Evolutionary conservation across 2,888 invertebrate genomes (phyloP), one percentile per base, ranked within the genome.

Genomic region (Dolichopus griseipennis): DNA sequence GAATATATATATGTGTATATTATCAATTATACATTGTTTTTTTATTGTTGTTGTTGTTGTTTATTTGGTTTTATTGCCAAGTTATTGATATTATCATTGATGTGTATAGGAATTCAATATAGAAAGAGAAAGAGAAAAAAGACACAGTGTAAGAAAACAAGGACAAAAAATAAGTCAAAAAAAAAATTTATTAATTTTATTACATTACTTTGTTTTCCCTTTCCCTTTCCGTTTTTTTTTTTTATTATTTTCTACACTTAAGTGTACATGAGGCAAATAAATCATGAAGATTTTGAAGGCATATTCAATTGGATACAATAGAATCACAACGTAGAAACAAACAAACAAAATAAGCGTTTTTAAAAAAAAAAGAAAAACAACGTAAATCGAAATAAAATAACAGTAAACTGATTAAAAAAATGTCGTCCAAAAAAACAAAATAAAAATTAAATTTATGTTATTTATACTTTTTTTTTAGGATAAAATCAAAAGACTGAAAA

Each of bases 371-470:
- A 27, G 3, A 27, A 27, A 27, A 27, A 27, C 27, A 27, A 27
- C 27, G 27, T 27, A 27, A 27, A 27, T 27, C 27, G 27, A 27
- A 27, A 27, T 27, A 27, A 27, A 27, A 27, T 27, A 27, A 27
- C 27, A 27, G 27, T n/a, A 37, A 52, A 18, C 52, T 52, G 52
- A 52, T 52, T 52, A 52, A 52, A 15, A 52, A 52, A 52, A 52
- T 52, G 52, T 52, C 52, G 52, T 52, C 52, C 52, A 52, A 52
- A 41, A n/a, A n/a, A n/a, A n/a, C n/a, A n/a, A n/a, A n/a, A n/a
- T n/a, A n/a, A n/a, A n/a, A 52, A 52, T 52, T 52, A 15, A 52
- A 52, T 52, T 52, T 52, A 52, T 52, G 52, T n/a, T 18, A n/a
- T n/a, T n/a, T n/a, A n/a, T n/a, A n/a, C n/a, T n/a, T n/a, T n/a